A percentile compares a stretch with the other conserved stretches of the same genome.
phyloP scores from a whole-genome alignment of 2,797 vertebrate genomes.

The Micropoecilia bifurca region DNA sequence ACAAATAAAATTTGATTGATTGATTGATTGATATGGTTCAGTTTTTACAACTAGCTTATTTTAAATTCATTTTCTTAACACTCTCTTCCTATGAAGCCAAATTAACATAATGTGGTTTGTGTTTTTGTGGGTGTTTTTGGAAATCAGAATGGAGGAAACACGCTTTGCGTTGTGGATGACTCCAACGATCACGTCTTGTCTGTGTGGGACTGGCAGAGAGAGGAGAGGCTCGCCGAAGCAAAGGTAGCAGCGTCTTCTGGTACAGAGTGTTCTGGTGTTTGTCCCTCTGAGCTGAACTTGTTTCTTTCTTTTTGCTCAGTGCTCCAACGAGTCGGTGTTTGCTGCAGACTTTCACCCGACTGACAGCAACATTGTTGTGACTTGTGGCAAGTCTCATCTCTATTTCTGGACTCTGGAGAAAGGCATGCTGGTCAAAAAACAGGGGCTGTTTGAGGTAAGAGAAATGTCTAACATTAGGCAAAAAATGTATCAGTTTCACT shows the following conservation, averaged over 20 bases:
- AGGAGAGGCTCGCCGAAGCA: constrained; percentile 92
- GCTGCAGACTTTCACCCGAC: constrained; percentile 97
- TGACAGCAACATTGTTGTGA: constrained; percentile 93
- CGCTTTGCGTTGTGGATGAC: constrained; percentile 93
- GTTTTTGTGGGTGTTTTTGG: background rate
- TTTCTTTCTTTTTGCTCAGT: constrained; percentile 73
- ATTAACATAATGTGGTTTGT: background rate
- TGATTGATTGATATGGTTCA: too few species aligned
- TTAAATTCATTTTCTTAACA: too few species aligned
- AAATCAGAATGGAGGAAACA: constrained; percentile 92
- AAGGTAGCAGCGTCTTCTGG: constrained; percentile 79
- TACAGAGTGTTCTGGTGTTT: background rate
- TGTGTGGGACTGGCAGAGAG: constrained; percentile 98
- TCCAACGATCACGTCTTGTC: constrained; percentile 97
- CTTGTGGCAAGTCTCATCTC: constrained; percentile 97
- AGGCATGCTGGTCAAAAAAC: constrained; percentile 91
- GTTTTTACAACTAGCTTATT: too few species aligned
- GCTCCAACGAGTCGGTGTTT: constrained; percentile 96
- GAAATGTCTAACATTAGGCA: background rate
- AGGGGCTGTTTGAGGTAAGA: constrained; percentile 96
- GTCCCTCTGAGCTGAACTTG: background rate
- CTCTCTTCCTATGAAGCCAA: background rate
- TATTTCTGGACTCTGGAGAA: constrained; percentile 98
- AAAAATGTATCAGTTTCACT: background rate
- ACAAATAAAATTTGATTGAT: too few species aligned